Percentiles rank a stretch among this genome's conserved stretches.
These are phyloP conservation scores for Lepidurus couesii DNA, from an alignment of 1,140 invertebrate species.

Conservation along the genomic window DNA sequence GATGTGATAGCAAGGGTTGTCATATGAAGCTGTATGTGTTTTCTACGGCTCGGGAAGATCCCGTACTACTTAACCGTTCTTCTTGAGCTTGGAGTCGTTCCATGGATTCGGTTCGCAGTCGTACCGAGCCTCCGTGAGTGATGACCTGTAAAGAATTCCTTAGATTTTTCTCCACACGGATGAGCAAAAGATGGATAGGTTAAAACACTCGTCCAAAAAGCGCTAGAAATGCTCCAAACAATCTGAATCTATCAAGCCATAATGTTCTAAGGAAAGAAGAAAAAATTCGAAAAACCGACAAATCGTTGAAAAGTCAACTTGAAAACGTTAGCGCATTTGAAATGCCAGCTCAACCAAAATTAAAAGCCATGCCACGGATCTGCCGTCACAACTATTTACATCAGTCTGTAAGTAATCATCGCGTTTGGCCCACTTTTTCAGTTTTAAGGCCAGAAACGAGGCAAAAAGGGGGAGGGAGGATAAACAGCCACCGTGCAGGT, in stretches of 20 bases:
- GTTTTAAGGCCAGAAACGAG: not conserved
- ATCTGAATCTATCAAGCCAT: too few species aligned
- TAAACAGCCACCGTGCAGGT: not conserved
- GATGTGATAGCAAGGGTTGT: conserved; percentile 38
- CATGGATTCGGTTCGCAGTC: conserved; percentile 58
- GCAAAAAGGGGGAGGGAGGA: not conserved
- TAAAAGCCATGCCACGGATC: too few species aligned
- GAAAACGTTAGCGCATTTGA: too few species aligned
- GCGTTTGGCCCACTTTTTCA: not conserved
- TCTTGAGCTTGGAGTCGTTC: conserved; percentile 57
- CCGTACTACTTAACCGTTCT: conserved; percentile 40
- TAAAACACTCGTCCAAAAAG: not conserved
- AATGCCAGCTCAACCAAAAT: too few species aligned
- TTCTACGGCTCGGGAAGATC: conserved; percentile 55
- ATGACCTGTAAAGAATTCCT: conserved; percentile 44
- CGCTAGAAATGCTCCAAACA: too few species aligned
- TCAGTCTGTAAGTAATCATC: too few species aligned
- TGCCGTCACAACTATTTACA: too few species aligned
- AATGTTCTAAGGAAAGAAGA: too few species aligned
- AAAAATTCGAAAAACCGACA: too few species aligned
- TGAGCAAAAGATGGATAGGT: not conserved
- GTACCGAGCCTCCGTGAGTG: conserved; percentile 60
- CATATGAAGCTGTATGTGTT: conserved; percentile 69
- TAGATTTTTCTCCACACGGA: not conserved
- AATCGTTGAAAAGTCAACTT: too few species aligned